Evolutionary conservation across 2,888 invertebrate species (phyloP).

Genomic region (Piscicola geometra): DNA sequence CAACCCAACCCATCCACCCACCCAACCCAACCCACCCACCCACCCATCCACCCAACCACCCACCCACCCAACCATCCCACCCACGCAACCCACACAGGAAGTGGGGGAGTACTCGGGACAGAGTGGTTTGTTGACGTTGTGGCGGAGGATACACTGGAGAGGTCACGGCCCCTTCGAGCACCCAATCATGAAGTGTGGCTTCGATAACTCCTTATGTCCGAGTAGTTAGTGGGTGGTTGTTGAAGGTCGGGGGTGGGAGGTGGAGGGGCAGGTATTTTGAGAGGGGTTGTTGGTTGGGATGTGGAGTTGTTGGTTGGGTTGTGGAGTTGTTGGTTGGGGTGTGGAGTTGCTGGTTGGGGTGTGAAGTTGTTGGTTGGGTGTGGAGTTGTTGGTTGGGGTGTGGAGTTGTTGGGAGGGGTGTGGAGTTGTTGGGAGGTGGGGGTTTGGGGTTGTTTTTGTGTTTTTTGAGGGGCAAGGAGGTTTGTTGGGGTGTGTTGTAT

Average conservation of each 20-base stretch:
- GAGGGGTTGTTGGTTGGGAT: background rate
- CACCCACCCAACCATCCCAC: too few species aligned
- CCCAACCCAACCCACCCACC: too few species aligned
- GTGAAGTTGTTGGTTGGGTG: too few species aligned
- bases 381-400: too few species aligned
- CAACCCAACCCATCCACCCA: too few species aligned
- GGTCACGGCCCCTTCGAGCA: slow-evolving; percentile 60
- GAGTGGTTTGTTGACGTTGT: slow-evolving; percentile 65
- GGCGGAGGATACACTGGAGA: slow-evolving; percentile 79
- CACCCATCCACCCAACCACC: too few species aligned
- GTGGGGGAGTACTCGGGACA: slow-evolving; percentile 85
- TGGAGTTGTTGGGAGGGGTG: too few species aligned
- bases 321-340: too few species aligned
- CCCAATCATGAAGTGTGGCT: slow-evolving; percentile 84
- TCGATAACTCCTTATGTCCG: slow-evolving; percentile 60
- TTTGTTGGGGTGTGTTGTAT: too few species aligned
- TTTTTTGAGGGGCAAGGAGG: too few species aligned
- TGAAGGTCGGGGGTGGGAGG: background rate
- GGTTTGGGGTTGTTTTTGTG: too few species aligned
- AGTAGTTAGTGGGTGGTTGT: background rate
- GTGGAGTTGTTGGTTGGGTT: background rate
- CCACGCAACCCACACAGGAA: slow-evolving; percentile 61
- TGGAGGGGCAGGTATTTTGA: background rate
- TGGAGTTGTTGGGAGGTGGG: too few species aligned
- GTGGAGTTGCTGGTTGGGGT: background rate